A percentile compares a stretch with the other conserved stretches of the same genome.
These are phyloP conservation scores for Enteromius unitaeniatus DNA, from an alignment of 2,797 vertebrate species.

Conservation along the genomic window DNA sequence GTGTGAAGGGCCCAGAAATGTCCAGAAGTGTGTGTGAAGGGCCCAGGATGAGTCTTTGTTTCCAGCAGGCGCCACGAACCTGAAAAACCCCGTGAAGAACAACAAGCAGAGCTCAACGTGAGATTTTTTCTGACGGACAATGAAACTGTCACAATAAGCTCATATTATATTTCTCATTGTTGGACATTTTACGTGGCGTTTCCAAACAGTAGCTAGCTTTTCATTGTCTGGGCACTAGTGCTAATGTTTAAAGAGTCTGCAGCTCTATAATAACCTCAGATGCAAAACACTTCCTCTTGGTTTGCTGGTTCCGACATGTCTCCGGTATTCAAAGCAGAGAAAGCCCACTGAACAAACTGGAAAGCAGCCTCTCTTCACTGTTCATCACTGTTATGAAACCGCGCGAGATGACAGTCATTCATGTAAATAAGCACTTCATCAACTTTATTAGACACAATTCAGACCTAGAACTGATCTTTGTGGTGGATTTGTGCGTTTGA, in stretches of 20 bases:
- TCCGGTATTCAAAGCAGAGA: not conserved
- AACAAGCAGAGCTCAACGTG: not conserved
- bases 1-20: too few species aligned
- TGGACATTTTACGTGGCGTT: not conserved
- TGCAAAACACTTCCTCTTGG: not conserved
- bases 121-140: not conserved
- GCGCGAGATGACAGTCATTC: not conserved
- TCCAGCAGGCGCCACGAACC: constrained; percentile 9
- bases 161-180: constrained; percentile 2
- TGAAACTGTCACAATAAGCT: constrained; percentile 22
- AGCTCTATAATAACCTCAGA: not conserved
- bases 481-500: not conserved
- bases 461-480: not conserved
- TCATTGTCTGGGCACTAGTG: not conserved
- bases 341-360: not conserved
- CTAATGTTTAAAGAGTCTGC: too few species aligned
- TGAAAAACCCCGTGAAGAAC: not conserved
- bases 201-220: not conserved
- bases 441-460: not conserved
- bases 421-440: not conserved
- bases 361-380: not conserved
- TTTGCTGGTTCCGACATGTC: not conserved
- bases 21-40: not conserved
- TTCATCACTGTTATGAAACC: not conserved
- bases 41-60: not conserved